phyloP scores from a whole-genome alignment of 2,888 invertebrate genomes.

The Mystacides longicornis region DNA sequence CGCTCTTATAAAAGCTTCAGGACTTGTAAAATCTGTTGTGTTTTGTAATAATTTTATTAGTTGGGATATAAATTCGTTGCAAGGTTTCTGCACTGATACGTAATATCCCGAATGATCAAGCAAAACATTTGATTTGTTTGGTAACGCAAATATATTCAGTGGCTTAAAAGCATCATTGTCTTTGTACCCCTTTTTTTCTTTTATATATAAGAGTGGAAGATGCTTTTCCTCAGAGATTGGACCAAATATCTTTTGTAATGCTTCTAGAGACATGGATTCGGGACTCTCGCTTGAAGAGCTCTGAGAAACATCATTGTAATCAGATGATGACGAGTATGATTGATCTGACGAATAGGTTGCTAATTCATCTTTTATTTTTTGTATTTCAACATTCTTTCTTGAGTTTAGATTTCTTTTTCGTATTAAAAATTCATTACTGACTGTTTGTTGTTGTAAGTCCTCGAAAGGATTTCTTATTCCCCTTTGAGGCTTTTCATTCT shows the following conservation, averaged over 20 bases:
- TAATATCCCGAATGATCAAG: slow-evolving; percentile 36
- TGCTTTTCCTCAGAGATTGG: slow-evolving; percentile 5
- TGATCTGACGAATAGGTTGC: neutral
- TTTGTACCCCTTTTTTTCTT: slow-evolving; percentile 17
- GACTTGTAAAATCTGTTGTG: slow-evolving; percentile 3
- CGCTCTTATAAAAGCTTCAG: slow-evolving; percentile 28
- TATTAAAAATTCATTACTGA: too few species aligned
- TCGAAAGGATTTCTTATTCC: too few species aligned
- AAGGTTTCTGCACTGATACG: slow-evolving; percentile 36
- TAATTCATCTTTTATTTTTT: neutral
- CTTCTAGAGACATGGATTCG: slow-evolving; percentile 6
- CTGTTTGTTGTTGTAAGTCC: too few species aligned
- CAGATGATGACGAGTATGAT: neutral
- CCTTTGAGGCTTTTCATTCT: too few species aligned
- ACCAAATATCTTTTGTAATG: slow-evolving; percentile 2
- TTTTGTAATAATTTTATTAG: slow-evolving; percentile 29
- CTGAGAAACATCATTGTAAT: neutral
- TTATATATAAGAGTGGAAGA: slow-evolving; percentile 10
- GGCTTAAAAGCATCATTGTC: slow-evolving; percentile 13
- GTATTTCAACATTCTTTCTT: neutral
- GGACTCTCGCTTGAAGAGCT: slow-evolving; percentile 1
- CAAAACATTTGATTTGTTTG: slow-evolving; percentile 32
- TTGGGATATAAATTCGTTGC: slow-evolving; percentile 39
- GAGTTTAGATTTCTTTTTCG: too few species aligned
- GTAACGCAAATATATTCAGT: slow-evolving; percentile 27